These are phyloP conservation scores for Varanus salvator DNA, from an alignment of 2,113 vertebrate species.

Conservation along the genomic window DNA sequence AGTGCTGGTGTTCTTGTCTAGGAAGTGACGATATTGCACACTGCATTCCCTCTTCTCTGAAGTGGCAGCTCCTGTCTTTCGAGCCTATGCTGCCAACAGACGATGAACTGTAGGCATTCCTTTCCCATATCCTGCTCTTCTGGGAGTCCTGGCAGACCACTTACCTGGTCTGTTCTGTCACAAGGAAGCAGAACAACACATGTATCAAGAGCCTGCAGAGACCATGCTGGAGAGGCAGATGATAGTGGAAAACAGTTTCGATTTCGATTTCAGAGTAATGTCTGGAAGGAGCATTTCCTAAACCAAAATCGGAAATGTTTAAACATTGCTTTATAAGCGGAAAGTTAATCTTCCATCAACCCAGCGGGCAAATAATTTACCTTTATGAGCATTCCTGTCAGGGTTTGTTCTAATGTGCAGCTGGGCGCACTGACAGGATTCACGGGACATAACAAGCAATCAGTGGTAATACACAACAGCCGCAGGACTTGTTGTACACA, in stretches of 20 bases:
- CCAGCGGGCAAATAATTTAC: conserved; percentile 27
- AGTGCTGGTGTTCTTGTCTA: background rate
- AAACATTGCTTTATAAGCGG: conserved; percentile 43
- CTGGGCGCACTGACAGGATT: too few relatives aligned
- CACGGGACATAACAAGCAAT: too few relatives aligned
- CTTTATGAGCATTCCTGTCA: conserved; percentile 50
- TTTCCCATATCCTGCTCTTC: background rate
- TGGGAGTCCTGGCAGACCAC: background rate
- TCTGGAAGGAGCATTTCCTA: conserved; percentile 23
- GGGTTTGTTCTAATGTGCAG: too few relatives aligned
- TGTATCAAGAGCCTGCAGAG: background rate
- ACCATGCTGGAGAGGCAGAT: background rate
- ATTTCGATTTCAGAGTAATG: background rate
- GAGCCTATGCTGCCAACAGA: background rate
- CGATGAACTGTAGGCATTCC: background rate
- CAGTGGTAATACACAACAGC: too few relatives aligned
- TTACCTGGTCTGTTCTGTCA: background rate
- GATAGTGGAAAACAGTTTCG: background rate
- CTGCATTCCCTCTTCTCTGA: background rate
- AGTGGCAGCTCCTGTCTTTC: background rate
- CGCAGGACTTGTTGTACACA: too few relatives aligned
- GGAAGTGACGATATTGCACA: background rate
- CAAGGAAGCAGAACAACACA: background rate
- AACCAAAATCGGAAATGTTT: conserved; percentile 20
- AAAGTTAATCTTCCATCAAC: conserved; percentile 11